Percentiles rank a stretch among this genome's conserved stretches.
These are phyloP conservation scores for Epinotia nisella DNA, from an alignment of 2,888 invertebrate species.

Conservation along the genomic window DNA sequence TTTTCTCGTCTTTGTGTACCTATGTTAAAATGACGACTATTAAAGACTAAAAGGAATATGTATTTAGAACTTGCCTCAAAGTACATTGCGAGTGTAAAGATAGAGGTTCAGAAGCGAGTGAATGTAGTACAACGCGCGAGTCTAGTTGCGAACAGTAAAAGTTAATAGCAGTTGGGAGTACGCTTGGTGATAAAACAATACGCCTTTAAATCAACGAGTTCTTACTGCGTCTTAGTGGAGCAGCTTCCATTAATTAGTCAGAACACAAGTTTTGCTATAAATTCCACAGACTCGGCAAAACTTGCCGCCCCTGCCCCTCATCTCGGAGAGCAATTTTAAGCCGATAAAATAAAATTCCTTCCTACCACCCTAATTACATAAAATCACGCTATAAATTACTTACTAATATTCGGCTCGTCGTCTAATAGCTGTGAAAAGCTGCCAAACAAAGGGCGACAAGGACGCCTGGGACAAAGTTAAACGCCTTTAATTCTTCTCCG, in stretches of 20 bases:
- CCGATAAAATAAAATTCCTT: conserved; percentile 82
- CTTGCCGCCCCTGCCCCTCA: conserved; percentile 75
- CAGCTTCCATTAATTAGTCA: conserved; percentile 81
- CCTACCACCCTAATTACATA: conserved; percentile 72
- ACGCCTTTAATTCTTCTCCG: conserved; percentile 69
- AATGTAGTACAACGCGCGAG: conserved; percentile 27
- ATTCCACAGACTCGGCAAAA: conserved; percentile 74
- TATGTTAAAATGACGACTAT: conserved; percentile 10
- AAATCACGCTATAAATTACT: conserved; percentile 77
- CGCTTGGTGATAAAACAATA: conserved; percentile 69
- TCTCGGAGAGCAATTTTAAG: conserved; percentile 77
- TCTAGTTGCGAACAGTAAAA: conserved; percentile 30
- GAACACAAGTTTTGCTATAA: conserved; percentile 83
- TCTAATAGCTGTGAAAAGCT: conserved; percentile 68
- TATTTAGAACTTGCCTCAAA: neutral
- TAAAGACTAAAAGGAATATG: neutral
- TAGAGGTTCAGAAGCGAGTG: conserved; percentile 2
- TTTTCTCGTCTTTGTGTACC: neutral
- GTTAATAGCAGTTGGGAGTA: conserved; percentile 40
- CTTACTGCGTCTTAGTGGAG: conserved; percentile 66
- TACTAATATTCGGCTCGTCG: conserved; percentile 68
- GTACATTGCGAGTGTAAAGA: neutral
- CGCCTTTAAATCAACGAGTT: conserved; percentile 71
- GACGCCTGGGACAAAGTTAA: conserved; percentile 66
- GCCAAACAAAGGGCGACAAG: conserved; percentile 71